Percentiles rank a stretch among this genome's conserved stretches.
Conservation (phyloP, 2,113 vertebrate genomes). For the Pao palembangensis region DNA sequence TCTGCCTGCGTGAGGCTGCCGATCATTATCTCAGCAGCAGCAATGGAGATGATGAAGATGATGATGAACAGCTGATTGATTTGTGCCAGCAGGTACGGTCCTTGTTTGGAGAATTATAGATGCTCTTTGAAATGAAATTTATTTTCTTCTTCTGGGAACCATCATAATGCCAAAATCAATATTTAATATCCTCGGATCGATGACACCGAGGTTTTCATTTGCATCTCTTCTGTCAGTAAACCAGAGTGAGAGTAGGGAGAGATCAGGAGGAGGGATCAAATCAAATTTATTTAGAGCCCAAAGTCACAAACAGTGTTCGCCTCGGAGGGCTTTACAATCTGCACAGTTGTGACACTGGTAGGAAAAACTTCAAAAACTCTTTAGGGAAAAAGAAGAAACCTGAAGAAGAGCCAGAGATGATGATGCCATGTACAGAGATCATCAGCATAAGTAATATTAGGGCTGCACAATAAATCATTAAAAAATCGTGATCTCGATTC, state of each 20-base stretch:
- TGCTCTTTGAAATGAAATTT: slow-evolving; percentile 65
- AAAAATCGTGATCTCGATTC: no score
- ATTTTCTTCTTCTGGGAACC: slow-evolving; percentile 58
- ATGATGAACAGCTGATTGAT: slow-evolving; percentile 68
- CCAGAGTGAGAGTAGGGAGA: slow-evolving; percentile 31
- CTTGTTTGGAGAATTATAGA: slow-evolving; percentile 64
- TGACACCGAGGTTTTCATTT: slow-evolving; percentile 52
- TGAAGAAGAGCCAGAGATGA: no score
- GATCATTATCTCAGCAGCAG: slow-evolving; percentile 56
- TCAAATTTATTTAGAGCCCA: no score
- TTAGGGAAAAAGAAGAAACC: no score
- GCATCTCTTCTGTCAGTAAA: slow-evolving; percentile 48
- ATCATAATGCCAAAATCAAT: slow-evolving; percentile 67
- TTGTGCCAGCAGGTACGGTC: slow-evolving; percentile 56
- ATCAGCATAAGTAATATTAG: no score
- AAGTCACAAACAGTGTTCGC: no score
- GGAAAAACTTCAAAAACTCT: no score
- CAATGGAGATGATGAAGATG: slow-evolving; percentile 25
- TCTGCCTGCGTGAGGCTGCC: slow-evolving; percentile 34
- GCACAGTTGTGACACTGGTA: no score
- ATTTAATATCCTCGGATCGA: slow-evolving; percentile 74
- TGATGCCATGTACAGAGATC: no score
- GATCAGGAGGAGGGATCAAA: slow-evolving; percentile 29
- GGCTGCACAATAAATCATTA: no score
- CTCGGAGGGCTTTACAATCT: no score